These are phyloP conservation scores for Zaprionus ghesquierei DNA, from an alignment of 1,140 invertebrate species.

Conservation along the genomic window DNA sequence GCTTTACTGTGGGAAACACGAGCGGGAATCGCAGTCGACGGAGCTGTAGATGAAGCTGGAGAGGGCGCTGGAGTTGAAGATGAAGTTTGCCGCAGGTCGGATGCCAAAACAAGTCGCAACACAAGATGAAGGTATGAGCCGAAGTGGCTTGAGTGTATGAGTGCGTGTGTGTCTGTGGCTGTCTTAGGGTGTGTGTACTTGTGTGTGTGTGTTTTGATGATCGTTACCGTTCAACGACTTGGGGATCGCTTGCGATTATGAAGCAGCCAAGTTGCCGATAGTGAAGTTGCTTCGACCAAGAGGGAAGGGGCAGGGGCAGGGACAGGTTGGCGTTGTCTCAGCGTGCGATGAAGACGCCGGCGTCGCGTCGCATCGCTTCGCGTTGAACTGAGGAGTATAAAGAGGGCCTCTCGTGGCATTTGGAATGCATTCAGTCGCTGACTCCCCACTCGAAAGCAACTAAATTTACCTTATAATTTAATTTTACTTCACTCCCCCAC, in stretches of 20 bases:
- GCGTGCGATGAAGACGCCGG: slow-evolving; percentile 10
- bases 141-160: not conserved
- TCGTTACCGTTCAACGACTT: slow-evolving; percentile 36
- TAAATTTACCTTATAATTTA: slow-evolving; percentile 79
- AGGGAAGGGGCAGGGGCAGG: not conserved
- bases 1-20: slow-evolving; percentile 69
- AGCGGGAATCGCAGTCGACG: slow-evolving; percentile 12
- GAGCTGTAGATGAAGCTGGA: slow-evolving; percentile 19
- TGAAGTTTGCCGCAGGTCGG: slow-evolving; percentile 36
- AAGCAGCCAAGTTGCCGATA: slow-evolving; percentile 55
- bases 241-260: slow-evolving; percentile 43
- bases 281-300: slow-evolving; percentile 44
- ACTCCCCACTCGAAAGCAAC: slow-evolving; percentile 82
- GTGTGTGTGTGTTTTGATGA: slow-evolving; percentile 34
- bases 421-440: slow-evolving; percentile 82
- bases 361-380: not conserved
- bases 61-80: slow-evolving; percentile 14
- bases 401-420: slow-evolving; percentile 69
- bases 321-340: not conserved
- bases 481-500: slow-evolving; percentile 76
- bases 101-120: slow-evolving; percentile 58
- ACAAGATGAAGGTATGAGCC: slow-evolving; percentile 56
- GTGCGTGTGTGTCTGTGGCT: not conserved
- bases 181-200: not conserved
- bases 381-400: slow-evolving; percentile 64